phyloP scores from a whole-genome alignment of 1,140 invertebrate genomes.

The Zaprionus tsacasi region DNA sequence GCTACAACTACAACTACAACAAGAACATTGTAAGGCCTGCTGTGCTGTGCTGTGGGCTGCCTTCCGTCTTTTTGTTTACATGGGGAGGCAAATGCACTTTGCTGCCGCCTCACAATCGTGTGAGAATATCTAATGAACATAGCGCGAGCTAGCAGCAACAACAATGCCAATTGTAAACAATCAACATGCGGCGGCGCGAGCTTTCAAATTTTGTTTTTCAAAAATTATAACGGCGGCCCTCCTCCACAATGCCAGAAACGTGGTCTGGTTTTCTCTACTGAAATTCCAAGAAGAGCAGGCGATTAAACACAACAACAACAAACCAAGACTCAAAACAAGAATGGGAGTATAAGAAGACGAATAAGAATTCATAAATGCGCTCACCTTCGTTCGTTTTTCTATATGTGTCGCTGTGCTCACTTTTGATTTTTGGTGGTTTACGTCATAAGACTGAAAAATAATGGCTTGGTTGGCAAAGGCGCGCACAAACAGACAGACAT shows the following conservation, averaged over 20 bases:
- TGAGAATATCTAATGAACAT: constrained; percentile 40
- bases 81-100: constrained; percentile 42
- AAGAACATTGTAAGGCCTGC: constrained; percentile 24
- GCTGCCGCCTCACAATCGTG: constrained; percentile 25
- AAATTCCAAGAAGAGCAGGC: constrained; percentile 43
- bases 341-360: constrained; percentile 50
- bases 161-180: constrained; percentile 71
- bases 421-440: constrained; percentile 81
- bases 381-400: constrained; percentile 63
- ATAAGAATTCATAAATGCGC: constrained; percentile 49
- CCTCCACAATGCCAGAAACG: constrained; percentile 35
- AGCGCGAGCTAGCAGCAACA: constrained; percentile 9
- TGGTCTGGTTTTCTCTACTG: constrained; percentile 16
- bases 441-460: constrained; percentile 81
- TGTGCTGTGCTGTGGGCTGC: constrained; percentile 14
- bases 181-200: constrained; percentile 18
- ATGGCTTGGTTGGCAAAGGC: constrained; percentile 70
- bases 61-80: constrained; percentile 40
- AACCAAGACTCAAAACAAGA: constrained; percentile 52
- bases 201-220: constrained; percentile 33
- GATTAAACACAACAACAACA: constrained; percentile 27
- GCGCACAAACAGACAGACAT: constrained; percentile 37
- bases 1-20: constrained; percentile 3
- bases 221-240: constrained; percentile 24
- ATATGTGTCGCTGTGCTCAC: constrained; percentile 71